Evolutionary conservation across 2,888 invertebrate genomes (phyloP).

Genomic region (Junonia oenone): DNA sequence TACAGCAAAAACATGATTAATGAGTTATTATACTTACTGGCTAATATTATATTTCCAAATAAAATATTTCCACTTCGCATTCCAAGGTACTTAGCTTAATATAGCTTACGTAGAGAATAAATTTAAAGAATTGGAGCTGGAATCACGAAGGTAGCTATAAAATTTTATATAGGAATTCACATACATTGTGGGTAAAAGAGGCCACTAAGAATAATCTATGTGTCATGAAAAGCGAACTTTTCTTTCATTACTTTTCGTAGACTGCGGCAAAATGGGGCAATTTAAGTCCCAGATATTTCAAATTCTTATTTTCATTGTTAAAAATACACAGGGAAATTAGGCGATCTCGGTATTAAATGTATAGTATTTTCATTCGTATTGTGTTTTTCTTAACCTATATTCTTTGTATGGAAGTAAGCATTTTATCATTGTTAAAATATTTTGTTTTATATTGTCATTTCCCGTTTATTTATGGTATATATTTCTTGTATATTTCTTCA

Average conservation of each 20-base stretch:
- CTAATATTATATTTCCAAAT: not conserved
- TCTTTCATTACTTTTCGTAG: slow-evolving; percentile 57
- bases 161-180: slow-evolving; percentile 63
- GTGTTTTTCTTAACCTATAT: not conserved
- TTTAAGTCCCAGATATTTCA: slow-evolving; percentile 40
- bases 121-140: slow-evolving; percentile 44
- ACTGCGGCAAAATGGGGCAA: slow-evolving; percentile 45
- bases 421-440: not conserved
- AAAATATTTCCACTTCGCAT: slow-evolving; percentile 10
- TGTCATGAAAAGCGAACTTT: slow-evolving; percentile 58
- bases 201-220: slow-evolving; percentile 62
- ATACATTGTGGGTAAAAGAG: slow-evolving; percentile 64
- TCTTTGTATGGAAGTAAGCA: not conserved
- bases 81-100: slow-evolving; percentile 12
- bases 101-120: slow-evolving; percentile 20
- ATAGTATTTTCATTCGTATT: slow-evolving; percentile 4
- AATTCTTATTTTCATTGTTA: slow-evolving; percentile 33
- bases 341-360: slow-evolving; percentile 1
- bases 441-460: not conserved
- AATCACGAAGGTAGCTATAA: slow-evolving; percentile 52
- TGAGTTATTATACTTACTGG: not conserved
- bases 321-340: slow-evolving; percentile 16
- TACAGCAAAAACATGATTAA: not conserved
- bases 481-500: not conserved
- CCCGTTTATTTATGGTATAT: not conserved